Evolutionary conservation across 2,113 vertebrate species (phyloP), one percentile per base, ranked within the genome.

Genomic region (Oplegnathus fasciatus): DNA sequence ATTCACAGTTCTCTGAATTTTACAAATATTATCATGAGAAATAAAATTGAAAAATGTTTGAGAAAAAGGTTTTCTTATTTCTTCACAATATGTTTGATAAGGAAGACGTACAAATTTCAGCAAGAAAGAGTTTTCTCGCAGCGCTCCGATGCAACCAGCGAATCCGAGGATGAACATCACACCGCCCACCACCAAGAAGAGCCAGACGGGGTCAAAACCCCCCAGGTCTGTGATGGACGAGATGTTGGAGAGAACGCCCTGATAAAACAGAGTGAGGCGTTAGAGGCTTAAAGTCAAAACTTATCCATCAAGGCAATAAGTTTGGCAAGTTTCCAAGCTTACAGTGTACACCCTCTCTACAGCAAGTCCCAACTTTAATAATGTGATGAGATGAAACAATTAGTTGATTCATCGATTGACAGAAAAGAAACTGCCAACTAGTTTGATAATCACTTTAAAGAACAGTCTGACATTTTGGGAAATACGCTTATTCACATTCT

Each of bases 81-180:
- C 40, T 8, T 62, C 75, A 65, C 28, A 40, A 74, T 28, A 34
- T 26, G 18, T 40, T 80, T 42, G 18, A 84, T 8, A 1, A 20
- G 22, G 8, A 2, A 58, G 6, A 97, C 98, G 93, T 96, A 99
- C 98, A 93, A 99, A 99, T 92, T 99, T 99, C 61, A 99, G 97
- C 37, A 99, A 96, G 80, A 99, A 99, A 22, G 98, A 99, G 93
- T 99, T 99, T 91, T 99, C 98, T 74, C 98, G 94, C 46, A 99
- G 95, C 0, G 98, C 98, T 85, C 98, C 98, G 11, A 99, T 99
- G 93, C 98, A 99, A 82, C 98, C 98, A 26, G 98, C 98, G 57
- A 99, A 99, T 73, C 98, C 98, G 57, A 99, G 94, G 92, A 99
- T 97, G 93, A 99, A 99, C 98, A 99, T 99, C 80, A 99, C 98